A percentile compares a stretch with the other conserved stretches of the same genome.
Conservation (phyloP, 2,113 vertebrate species). For the Clarias magur region DNA sequence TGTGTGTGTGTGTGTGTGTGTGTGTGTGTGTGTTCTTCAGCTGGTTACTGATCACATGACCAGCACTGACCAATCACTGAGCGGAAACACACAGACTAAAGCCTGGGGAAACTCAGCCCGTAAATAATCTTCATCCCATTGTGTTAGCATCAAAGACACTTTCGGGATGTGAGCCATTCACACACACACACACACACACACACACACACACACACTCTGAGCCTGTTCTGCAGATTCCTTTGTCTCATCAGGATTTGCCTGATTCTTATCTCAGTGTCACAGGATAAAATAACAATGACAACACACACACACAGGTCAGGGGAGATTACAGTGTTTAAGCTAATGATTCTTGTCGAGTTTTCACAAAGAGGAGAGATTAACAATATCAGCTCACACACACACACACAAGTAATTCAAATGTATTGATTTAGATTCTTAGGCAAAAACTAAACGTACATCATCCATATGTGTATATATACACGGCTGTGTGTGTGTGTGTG, state of each 20-base stretch:
- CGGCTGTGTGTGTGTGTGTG: background rate
- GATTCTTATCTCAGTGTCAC: constrained; percentile 48
- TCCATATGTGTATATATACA: background rate
- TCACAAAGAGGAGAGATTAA: constrained; percentile 13
- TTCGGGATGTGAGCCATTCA: constrained; percentile 46
- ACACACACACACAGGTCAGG: constrained; percentile 26
- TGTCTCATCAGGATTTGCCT: constrained; percentile 43
- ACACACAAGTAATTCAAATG: background rate
- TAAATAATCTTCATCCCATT: background rate
- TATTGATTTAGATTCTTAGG: no score
- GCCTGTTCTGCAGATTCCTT: constrained; percentile 35
- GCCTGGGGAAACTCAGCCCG: background rate
- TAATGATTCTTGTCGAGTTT: constrained; percentile 18
- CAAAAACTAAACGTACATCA: no score
- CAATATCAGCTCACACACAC: constrained; percentile 25
- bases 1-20: constrained; percentile 8
- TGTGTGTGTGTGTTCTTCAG: background rate
- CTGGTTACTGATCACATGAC: background rate
- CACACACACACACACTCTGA: constrained; percentile 10
- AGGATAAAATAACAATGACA: constrained; percentile 11
- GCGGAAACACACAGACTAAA: background rate
- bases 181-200: constrained; percentile 22
- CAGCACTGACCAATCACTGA: background rate
- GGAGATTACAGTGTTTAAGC: constrained; percentile 33
- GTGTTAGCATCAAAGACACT: constrained; percentile 38